phyloP scores from a whole-genome alignment of 2,113 vertebrate genomes.

The Gymnobelideus leadbeateri region DNA sequence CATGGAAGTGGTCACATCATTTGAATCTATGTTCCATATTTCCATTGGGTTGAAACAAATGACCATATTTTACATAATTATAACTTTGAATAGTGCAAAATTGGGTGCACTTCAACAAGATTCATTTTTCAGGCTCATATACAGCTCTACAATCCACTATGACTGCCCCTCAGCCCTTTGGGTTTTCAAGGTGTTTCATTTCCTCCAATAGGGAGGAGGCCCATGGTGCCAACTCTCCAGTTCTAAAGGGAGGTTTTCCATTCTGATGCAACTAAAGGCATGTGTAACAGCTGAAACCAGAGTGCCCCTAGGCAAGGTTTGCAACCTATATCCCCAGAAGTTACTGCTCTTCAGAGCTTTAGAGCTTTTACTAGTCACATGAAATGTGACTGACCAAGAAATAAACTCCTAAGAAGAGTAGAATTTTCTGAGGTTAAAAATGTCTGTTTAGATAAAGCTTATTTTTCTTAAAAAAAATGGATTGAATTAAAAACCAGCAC shows the following conservation, averaged over 20 bases:
- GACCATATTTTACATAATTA: neutral
- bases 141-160: neutral
- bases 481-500: neutral
- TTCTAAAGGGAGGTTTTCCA: neutral
- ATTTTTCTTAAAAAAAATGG: neutral
- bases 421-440: neutral
- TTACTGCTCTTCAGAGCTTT: neutral
- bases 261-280: conserved; percentile 5
- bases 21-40: neutral
- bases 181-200: neutral
- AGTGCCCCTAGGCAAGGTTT: neutral
- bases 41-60: neutral
- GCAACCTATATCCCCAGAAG: neutral
- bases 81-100: neutral
- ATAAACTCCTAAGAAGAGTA: neutral
- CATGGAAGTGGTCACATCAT: neutral
- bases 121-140: neutral
- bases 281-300: neutral
- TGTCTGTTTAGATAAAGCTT: neutral
- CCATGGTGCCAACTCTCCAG: neutral
- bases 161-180: neutral
- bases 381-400: neutral
- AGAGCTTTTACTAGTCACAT: neutral
- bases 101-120: neutral
- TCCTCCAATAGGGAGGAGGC: neutral